Evolutionary conservation across 2,888 invertebrate species (phyloP).

Genomic region (Gisinianus flammeolus): DNA sequence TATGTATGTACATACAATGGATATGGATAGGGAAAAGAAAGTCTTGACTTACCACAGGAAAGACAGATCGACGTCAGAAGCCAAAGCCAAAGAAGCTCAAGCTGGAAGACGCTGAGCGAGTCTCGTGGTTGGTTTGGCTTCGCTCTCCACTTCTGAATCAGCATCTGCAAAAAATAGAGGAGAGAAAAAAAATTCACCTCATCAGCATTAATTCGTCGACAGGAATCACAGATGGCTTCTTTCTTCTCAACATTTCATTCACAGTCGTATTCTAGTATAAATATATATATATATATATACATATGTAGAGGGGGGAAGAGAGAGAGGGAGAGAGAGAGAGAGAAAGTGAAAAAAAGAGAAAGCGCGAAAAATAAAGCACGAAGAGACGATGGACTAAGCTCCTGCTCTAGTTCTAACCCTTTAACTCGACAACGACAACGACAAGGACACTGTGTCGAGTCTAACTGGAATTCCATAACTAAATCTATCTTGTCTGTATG

Average conservation of each 20-base stretch:
- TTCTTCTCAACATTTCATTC: slow-evolving; percentile 16
- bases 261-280: not conserved
- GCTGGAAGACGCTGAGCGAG: slow-evolving; percentile 11
- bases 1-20: not conserved
- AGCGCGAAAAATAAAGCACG: no score
- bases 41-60: slow-evolving; percentile 36
- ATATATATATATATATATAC: no score
- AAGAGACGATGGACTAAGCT: no score
- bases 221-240: slow-evolving; percentile 38
- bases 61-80: slow-evolving; percentile 40
- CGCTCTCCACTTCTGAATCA: slow-evolving; percentile 35
- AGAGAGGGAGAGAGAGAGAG: no score
- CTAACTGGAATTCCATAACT: no score
- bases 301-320: no score
- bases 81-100: slow-evolving; percentile 10
- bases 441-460: no score
- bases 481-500: no score
- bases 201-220: slow-evolving; percentile 41
- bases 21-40: not conserved
- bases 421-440: no score
- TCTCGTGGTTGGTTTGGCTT: slow-evolving; percentile 33
- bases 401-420: no score
- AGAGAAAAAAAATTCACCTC: slow-evolving; percentile 36
- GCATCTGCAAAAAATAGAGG: slow-evolving; percentile 27
- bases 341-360: no score